phyloP scores from a whole-genome alignment of 23 tunicate genomes.

The Ciona savignyi region DNA sequence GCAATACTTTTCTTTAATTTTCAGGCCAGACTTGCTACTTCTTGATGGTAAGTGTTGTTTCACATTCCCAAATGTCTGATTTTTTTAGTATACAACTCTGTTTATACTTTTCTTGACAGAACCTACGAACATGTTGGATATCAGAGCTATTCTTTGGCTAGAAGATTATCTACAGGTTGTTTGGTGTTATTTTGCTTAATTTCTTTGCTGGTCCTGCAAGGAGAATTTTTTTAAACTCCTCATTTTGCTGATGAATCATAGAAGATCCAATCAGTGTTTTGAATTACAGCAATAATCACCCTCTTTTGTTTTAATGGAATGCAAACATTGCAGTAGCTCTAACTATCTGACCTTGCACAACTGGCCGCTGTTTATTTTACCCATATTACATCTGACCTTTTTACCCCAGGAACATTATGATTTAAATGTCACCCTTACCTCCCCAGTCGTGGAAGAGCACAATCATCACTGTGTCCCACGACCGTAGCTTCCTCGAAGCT shows the following conservation, averaged over 20 bases:
- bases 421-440: neutral
- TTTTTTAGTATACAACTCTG: neutral
- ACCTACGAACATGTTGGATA: constrained; percentile 99
- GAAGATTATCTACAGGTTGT: constrained; percentile 77
- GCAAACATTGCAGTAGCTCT: no score
- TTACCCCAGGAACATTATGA: neutral
- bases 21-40: constrained; percentile 42
- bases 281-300: no score
- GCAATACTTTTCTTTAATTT: constrained; percentile 1
- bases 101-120: constrained; percentile 34
- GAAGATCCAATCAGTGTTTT: no score
- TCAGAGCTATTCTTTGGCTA: constrained; percentile 94
- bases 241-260: no score
- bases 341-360: no score
- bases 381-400: neutral
- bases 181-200: no score
- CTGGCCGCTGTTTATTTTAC: no score
- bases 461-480: constrained; percentile 87
- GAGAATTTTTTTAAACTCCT: no score
- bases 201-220: no score
- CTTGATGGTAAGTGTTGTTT: constrained; percentile 38
- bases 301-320: no score
- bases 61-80: neutral
- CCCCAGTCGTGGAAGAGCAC: constrained; percentile 71
- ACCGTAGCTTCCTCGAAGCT: constrained; percentile 84